Percentiles rank a stretch among this genome's conserved stretches.
Evolutionary conservation across 2,113 vertebrate species (phyloP).

Genomic region (Azemiops feae): DNA sequence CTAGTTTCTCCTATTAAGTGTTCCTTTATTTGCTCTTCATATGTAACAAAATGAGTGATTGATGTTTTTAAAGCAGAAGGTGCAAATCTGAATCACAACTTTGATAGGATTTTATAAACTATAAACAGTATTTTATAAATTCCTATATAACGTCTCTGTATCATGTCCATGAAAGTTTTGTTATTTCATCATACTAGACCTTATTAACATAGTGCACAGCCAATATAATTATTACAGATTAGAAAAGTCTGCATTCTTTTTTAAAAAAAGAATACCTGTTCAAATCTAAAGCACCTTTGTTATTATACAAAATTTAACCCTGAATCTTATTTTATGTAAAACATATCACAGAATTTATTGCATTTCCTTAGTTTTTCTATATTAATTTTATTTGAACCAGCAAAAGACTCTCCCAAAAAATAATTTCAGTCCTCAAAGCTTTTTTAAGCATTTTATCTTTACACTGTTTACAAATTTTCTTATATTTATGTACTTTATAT

Average conservation of each 20-base stretch:
- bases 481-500: not conserved
- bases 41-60: not conserved
- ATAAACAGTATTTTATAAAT: not conserved
- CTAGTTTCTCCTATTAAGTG: not conserved
- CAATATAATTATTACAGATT: not conserved
- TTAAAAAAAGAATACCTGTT: not conserved
- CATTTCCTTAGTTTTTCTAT: not conserved
- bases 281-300: not conserved
- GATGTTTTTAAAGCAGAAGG: not conserved
- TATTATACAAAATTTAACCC: not conserved
- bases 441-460: not conserved
- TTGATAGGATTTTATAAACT: not conserved
- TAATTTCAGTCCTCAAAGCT: not conserved
- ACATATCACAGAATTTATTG: not conserved
- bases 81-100: no score
- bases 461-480: not conserved
- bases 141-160: not conserved
- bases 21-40: not conserved
- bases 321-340: not conserved
- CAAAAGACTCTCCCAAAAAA: not conserved
- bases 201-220: no score
- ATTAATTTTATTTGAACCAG: not conserved
- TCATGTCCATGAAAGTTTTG: not conserved
- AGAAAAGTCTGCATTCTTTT: not conserved
- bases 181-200: not conserved